Base-by-base conservation (phyloP, 1,140 invertebrate genomes). In the Panagrolaimus sp. region DNA sequence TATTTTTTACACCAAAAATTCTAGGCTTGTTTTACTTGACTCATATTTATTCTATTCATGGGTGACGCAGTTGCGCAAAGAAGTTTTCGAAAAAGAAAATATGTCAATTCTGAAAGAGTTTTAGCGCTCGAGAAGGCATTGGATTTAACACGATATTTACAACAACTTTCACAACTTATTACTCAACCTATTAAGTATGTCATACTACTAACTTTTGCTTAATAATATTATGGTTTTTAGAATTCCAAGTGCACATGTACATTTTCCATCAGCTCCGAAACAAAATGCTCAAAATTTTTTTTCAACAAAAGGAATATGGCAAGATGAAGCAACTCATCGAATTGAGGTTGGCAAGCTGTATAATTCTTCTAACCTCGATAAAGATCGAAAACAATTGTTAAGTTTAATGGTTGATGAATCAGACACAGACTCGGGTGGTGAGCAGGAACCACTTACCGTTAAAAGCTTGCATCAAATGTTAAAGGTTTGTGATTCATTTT, bases 131-230 rank as follows among this genome's bases (percentile, higher is more conserved):
- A 67, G 28, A 71, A 73, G 17, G 71, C 71, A 21, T 58, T 80
- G 68, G 77, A 79, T 55, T 45, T 80, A 62, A 80, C 78, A 3
- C 69, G 62, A 58, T 79, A 65, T 63, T 73, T 80, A 46, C 52
- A 77, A 21, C 76, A 78, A 52, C 43, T 78, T n/a, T 58, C 76
- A 55, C 32, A 46, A 17, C 69, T 78, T 43, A 74, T 78, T 43
- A 63, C 74, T 24, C 76, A 78, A 38, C 76, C 76, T 17, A 78
- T 78, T 10, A 78, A 80, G 76, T 77, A 44, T 12, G 78, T 47
- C 52, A 15, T 46, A 14, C 24, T 63, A 15, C 17, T 68, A 45
- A 55, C 1, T 0, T 44, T 44, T 24, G 32, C 71, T 26, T 43
- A 26, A n/a, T 63, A 52, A 21, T 24, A 9, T 45, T 67, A 8